A percentile compares a stretch with the other conserved stretches of the same genome.
Conservation (phyloP, 35 echinoderm and acorn worm genomes). For the Stichopus chloronotus region DNA sequence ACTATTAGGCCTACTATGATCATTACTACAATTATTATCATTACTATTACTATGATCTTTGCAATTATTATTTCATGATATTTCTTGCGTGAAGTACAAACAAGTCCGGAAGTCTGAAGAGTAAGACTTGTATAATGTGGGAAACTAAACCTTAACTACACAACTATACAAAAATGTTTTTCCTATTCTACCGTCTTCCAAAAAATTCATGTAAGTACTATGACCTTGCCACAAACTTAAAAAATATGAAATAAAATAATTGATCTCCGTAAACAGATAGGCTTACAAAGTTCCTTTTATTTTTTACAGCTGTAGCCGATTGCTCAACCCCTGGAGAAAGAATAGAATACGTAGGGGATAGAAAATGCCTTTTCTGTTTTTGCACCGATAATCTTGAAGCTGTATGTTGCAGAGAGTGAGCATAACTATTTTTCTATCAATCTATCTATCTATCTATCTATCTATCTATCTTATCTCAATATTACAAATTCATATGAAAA, state of each 20-base stretch:
- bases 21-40: neutral
- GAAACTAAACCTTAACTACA: too few relatives aligned
- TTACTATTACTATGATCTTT: neutral
- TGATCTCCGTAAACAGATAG: too few relatives aligned
- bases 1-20: neutral
- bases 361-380: neutral
- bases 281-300: neutral
- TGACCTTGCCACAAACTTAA: too few relatives aligned
- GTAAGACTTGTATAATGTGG: too few relatives aligned
- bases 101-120: neutral
- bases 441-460: too few relatives aligned
- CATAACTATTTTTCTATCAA: too few relatives aligned
- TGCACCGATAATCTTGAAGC: neutral
- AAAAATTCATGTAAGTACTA: too few relatives aligned
- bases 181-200: too few relatives aligned
- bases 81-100: neutral
- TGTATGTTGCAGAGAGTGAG: neutral
- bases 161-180: too few relatives aligned
- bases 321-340: neutral
- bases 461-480: too few relatives aligned
- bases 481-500: too few relatives aligned
- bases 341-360: neutral
- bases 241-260: too few relatives aligned
- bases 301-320: neutral
- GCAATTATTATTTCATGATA: neutral